These are phyloP conservation scores for Clinocottus analis DNA, from an alignment of 2,113 vertebrate genomes.

Conservation along the genomic window DNA sequence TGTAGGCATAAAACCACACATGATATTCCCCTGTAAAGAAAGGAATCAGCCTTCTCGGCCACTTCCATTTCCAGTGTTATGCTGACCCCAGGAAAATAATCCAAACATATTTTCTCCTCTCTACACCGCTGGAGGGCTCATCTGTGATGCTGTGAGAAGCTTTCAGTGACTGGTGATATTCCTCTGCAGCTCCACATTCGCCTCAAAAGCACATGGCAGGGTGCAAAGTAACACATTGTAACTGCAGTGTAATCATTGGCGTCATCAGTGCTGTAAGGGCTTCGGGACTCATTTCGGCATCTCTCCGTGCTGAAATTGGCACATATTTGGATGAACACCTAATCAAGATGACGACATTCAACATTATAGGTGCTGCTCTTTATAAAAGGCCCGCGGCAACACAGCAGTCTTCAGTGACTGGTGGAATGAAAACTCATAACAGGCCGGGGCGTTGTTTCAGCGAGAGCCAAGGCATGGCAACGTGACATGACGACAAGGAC, in stretches of 20 bases:
- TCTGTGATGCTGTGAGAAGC: constrained; percentile 20
- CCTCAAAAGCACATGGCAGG: neutral
- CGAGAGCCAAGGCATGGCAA: neutral
- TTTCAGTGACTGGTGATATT: constrained; percentile 14
- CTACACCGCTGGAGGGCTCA: constrained; percentile 9
- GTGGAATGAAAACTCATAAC: constrained; percentile 4
- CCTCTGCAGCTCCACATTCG: constrained; percentile 21
- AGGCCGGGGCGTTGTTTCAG: neutral
- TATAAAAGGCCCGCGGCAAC: neutral
- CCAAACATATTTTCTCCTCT: constrained; percentile 31
- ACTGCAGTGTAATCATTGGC: neutral
- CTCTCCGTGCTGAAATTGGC: neutral
- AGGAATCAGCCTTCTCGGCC: constrained; percentile 19
- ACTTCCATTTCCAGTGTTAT: constrained; percentile 38
- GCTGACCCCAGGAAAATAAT: constrained; percentile 33
- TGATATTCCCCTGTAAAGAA: neutral
- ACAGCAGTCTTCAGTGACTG: neutral
- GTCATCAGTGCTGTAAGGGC: neutral
- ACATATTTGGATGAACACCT: constrained; percentile 9
- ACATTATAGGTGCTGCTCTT: constrained; percentile 17
- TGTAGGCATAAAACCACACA: neutral
- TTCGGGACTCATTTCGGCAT: constrained; percentile 4
- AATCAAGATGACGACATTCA: constrained; percentile 10
- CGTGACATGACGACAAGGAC: neutral
- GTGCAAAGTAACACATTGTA: constrained; percentile 18